Conservation (phyloP, 2,888 invertebrate genomes). For the Frankliniella intonsa region DNA sequence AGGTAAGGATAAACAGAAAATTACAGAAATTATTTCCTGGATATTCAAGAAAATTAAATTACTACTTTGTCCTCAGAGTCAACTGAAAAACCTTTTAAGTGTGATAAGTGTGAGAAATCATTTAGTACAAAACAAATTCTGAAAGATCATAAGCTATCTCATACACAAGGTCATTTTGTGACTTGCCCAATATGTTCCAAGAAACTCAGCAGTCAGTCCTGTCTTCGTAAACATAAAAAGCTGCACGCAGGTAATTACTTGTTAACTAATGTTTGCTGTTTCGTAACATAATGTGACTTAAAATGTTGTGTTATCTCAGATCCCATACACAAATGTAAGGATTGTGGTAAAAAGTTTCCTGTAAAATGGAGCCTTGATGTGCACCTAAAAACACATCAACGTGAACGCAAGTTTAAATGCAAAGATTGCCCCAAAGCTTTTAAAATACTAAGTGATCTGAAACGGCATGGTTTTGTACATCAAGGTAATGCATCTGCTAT, state of each 20-base stretch:
- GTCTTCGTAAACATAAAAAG: slow-evolving; percentile 3
- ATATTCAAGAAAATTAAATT: neutral
- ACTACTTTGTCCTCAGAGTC: neutral
- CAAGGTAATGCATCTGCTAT: neutral
- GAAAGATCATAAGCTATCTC: neutral
- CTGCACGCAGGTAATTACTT: neutral
- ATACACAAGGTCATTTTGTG: neutral
- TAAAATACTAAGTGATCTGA: neutral
- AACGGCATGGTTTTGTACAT: neutral
- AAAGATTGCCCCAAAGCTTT: neutral
- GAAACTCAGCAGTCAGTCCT: neutral
- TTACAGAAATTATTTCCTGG: too few species aligned
- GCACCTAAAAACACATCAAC: neutral
- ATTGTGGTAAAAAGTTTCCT: slow-evolving; percentile 15
- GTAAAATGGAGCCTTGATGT: neutral
- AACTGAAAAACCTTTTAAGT: neutral
- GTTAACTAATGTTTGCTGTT: neutral
- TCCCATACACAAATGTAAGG: neutral
- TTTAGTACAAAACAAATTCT: neutral
- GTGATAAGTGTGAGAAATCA: neutral
- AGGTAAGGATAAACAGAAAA: neutral
- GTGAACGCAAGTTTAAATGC: slow-evolving; percentile 1
- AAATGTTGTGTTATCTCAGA: neutral
- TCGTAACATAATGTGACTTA: neutral
- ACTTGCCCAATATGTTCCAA: neutral